Base-by-base conservation (phyloP, 2,888 invertebrate species). In the Drymonia ruficornis region DNA sequence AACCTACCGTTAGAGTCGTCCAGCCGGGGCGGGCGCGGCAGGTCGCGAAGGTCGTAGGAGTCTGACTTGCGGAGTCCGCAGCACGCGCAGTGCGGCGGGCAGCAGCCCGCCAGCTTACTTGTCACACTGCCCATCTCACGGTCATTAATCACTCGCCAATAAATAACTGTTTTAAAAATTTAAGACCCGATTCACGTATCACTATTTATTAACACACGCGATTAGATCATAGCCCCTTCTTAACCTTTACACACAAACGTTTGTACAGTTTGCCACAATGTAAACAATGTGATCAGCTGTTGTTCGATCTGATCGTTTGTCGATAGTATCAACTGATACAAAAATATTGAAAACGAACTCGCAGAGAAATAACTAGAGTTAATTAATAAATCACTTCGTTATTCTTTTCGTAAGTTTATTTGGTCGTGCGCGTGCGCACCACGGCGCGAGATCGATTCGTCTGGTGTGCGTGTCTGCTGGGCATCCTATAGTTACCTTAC, bases 1-100 rank as follows among this genome's bases (percentile, higher is more conserved):
- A 76, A 84, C 87, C 75, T 85, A 89, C 88, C 84, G 60, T 75
- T 80, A n/a, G 84, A 80, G 49, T 61, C 60, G 54, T 82, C 83
- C 63, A 84, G 71, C 50, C 70, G 75, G 7, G 87, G 90, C 34
- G 91, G 91, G 54, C 89, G 78, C 19, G 91, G 91, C 53, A 91
- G 60, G 54, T 87, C 88, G 67, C 78, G 85, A 19, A 90, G 73
- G 65, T 91, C 90, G 50, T 89, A 87, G 1, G 88, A 86, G 45
- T 84, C 84, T 0, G 78, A 71, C 49, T 68, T 77, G 36, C 67
- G 61, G 29, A 70, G 50, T 38, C 78, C 75, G 59, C 86, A 86
- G 64, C 87, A 88, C 34, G 61, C 47, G 50, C 83, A 82, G 38
- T 77, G 64, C 13, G 78, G 69, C 1, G 80, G 78, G 57, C 84